Percentiles rank a stretch among this genome's conserved stretches.
These are phyloP conservation scores for Alexandromys fortis DNA, from an alignment of 2,113 vertebrate genomes.

Conservation along the genomic window DNA sequence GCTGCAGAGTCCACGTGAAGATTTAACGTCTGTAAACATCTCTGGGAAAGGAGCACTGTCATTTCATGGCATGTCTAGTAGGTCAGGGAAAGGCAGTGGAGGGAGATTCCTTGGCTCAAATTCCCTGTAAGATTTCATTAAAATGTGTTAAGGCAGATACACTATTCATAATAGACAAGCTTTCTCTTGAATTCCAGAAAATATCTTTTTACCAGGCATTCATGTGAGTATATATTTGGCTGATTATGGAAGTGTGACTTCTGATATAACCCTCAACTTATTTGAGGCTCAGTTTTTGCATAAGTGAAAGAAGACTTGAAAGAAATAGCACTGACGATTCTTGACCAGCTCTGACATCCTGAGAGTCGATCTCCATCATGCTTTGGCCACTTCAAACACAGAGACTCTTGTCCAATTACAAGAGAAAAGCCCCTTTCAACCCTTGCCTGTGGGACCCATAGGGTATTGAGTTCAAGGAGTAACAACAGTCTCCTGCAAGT, in stretches of 20 bases:
- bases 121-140: background rate
- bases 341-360: slow-evolving; percentile 23
- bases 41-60: background rate
- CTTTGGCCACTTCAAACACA: background rate
- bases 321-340: background rate
- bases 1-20: background rate
- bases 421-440: background rate
- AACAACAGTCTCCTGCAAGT: background rate
- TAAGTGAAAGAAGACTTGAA: slow-evolving; percentile 19
- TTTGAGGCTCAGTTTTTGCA: background rate
- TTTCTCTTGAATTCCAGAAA: background rate
- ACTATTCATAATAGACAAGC: background rate
- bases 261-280: background rate
- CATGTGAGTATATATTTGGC: background rate
- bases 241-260: background rate
- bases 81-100: background rate
- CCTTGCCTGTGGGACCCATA: background rate
- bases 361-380: background rate
- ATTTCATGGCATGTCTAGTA: slow-evolving; percentile 2
- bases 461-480: background rate
- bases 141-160: background rate
- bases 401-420: slow-evolving; percentile 9
- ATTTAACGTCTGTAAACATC: background rate
- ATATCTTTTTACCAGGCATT: background rate
- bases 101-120: background rate